These are phyloP conservation scores for Drosophila fungiperda DNA, from an alignment of 2,888 invertebrate genomes.

Conservation along the genomic window DNA sequence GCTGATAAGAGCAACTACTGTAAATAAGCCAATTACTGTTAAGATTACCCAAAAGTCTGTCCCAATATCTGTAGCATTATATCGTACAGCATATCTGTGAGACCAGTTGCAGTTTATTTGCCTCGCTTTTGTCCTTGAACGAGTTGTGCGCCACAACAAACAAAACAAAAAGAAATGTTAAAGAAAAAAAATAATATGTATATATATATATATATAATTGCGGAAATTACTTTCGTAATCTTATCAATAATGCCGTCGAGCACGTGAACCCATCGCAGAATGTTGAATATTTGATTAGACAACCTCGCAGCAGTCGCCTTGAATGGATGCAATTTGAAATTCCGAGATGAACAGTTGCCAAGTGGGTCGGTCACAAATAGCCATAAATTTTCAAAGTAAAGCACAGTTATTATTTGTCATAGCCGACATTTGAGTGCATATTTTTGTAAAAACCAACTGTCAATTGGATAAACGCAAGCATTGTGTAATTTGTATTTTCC, in stretches of 20 bases:
- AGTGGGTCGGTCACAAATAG: conserved; percentile 11
- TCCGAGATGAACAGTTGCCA: not conserved
- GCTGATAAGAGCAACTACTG: not conserved
- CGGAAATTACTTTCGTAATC: conserved; percentile 55
- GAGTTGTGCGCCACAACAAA: conserved; percentile 25
- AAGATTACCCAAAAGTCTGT: not conserved
- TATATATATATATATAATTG: conserved; percentile 38
- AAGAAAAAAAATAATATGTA: not conserved
- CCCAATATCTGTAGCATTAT: not conserved
- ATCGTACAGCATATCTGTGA: conserved; percentile 16
- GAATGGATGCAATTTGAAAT: conserved; percentile 6
- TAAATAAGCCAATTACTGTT: not conserved
- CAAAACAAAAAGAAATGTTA: conserved; percentile 23
- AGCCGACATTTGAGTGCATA: not conserved
- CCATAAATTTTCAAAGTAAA: not conserved
- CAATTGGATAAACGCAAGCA: not conserved
- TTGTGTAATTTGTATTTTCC: too few relatives aligned
- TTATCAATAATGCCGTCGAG: conserved; percentile 42
- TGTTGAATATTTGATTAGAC: conserved; percentile 26
- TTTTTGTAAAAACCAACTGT: not conserved
- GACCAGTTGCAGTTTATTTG: not conserved
- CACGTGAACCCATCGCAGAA: conserved; percentile 40
- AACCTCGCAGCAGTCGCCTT: not conserved
- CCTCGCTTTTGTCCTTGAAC: conserved; percentile 43
- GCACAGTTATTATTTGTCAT: not conserved